Percentiles rank a stretch among this genome's conserved stretches.
phyloP scores from a whole-genome alignment of 2,113 vertebrate genomes.

The Rhegmatorhina hoffmannsi region DNA sequence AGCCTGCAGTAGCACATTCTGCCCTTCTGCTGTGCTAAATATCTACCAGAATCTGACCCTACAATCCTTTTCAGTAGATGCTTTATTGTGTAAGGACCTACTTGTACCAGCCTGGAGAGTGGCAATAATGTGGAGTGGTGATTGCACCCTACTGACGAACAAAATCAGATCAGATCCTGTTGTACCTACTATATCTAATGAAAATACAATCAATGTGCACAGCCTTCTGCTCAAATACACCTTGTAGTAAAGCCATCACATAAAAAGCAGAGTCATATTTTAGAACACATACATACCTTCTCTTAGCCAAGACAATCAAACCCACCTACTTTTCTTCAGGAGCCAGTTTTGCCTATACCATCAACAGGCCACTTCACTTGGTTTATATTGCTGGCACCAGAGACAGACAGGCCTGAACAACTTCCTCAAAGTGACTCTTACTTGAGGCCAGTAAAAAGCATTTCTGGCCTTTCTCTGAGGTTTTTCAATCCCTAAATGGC shows the following conservation, averaged over 20 bases:
- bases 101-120: not conserved
- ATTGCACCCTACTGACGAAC: not conserved
- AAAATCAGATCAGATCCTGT: not conserved
- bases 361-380: not conserved
- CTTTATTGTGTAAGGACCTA: not conserved
- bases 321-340: not conserved
- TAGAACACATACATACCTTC: not conserved
- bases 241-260: not conserved
- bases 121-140: fast-evolving
- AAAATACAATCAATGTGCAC: not conserved
- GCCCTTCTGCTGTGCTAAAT: not conserved
- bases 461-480: not conserved
- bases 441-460: not conserved
- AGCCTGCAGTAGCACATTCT: not conserved
- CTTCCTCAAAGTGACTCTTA: not conserved
- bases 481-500: not conserved
- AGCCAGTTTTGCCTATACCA: not conserved
- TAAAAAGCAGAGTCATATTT: not conserved
- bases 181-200: not conserved
- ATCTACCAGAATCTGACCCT: not conserved
- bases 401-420: not conserved
- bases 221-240: not conserved
- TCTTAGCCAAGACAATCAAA: not conserved
- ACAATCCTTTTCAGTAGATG: not conserved
- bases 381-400: not conserved